Evolutionary conservation across 2,888 invertebrate genomes (phyloP).

Genomic region (Phyllotreta cruciferae): DNA sequence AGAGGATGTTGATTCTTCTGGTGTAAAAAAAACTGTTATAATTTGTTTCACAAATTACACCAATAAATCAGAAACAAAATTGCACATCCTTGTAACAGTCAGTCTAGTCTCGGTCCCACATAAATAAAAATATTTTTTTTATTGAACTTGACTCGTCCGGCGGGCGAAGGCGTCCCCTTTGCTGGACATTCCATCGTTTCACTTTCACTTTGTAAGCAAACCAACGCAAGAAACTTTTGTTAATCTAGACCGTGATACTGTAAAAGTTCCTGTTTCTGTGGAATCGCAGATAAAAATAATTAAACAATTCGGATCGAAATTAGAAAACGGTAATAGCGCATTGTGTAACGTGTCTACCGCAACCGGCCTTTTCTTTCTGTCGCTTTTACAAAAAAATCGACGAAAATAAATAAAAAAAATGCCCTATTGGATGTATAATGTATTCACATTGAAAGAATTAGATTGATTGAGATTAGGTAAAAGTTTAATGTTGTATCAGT

Average conservation of each 20-base stretch:
- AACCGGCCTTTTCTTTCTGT: not conserved
- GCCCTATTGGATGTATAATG: too few species aligned
- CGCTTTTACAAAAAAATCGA: too few species aligned
- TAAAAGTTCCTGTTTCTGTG: constrained; percentile 9
- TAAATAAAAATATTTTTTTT: not conserved
- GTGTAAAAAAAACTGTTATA: too few species aligned
- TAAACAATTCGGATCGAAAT: constrained; percentile 11
- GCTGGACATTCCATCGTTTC: constrained; percentile 1
- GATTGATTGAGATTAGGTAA: too few species aligned
- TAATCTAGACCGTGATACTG: constrained; percentile 11
- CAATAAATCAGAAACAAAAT: too few species aligned
- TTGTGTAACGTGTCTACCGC: constrained; percentile 3
- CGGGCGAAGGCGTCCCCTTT: not conserved
- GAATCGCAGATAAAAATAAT: not conserved
- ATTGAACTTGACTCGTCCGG: constrained; percentile 3
- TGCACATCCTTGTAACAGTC: too few species aligned
- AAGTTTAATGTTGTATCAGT: too few species aligned
- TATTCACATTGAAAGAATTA: too few species aligned
- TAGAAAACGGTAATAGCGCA: constrained; percentile 9
- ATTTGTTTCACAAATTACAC: too few species aligned
- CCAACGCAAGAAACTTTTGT: constrained; percentile 7
- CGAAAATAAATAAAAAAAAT: too few species aligned
- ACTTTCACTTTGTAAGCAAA: constrained; percentile 9
- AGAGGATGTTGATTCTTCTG: too few species aligned
- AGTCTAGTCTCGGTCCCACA: too few species aligned